Evolutionary conservation across 1,140 invertebrate species (phyloP), one percentile per base, ranked within the genome.

Genomic region (Harlomillsia oculata): DNA sequence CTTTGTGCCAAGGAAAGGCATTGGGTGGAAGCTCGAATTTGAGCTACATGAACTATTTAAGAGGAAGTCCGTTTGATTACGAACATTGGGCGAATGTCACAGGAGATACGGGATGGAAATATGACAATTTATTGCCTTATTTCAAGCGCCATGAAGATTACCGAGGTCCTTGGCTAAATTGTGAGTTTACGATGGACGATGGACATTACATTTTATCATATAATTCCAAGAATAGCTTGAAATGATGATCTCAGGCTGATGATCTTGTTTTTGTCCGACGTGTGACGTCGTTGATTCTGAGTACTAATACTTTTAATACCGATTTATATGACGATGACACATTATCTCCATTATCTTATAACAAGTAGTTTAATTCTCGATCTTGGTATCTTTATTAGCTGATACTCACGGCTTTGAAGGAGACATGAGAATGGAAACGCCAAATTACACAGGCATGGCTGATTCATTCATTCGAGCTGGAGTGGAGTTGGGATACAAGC

Each of bases 121-220:
- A 76, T 62, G 71, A 76, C 4, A 72, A 73, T 28, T 70, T 76
- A 8, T 70, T 93, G 8, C 84, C 84, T 0, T 95, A 93, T 63
- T 95, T 95, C 67, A 81, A 81, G 63, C 92, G 92, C 66, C 85
- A 84, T 0, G 75, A 90, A 71, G 86, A 90, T 57, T 68, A 41
- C 18, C 30, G 52, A 11, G 56, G 56, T 23, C 39, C 13, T 16
- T 58, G 56, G 56, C 26, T 34, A 28, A 29, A 44, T 29, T 39
- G 56, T 58, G 18, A 44, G 18, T n/a, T n/a, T n/a, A n/a, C n/a
- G n/a, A n/a, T n/a, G n/a, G n/a, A n/a, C n/a, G n/a, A n/a, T n/a
- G n/a, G n/a, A n/a, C n/a, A n/a, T n/a, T n/a, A n/a, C n/a, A n/a
- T n/a, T n/a, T n/a, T n/a, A n/a, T n/a, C n/a, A n/a, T n/a, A n/a